Evolutionary conservation across 2,888 invertebrate genomes (phyloP).

Genomic region (Ennomos erosarius): DNA sequence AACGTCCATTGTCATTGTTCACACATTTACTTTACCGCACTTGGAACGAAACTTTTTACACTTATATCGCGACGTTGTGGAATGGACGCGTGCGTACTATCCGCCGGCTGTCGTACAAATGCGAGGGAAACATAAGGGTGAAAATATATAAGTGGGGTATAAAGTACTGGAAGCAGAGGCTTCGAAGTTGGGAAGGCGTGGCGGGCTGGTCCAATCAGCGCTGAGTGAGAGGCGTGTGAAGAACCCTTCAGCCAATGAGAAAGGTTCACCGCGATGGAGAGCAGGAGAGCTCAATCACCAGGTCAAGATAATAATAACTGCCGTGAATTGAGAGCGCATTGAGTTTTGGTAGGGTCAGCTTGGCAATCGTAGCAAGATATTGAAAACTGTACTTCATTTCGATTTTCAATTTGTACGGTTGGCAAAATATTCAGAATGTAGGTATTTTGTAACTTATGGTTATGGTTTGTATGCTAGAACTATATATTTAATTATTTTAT

Average conservation of each 20-base stretch:
- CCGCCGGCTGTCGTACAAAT: conserved; percentile 75
- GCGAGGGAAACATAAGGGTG: conserved; percentile 80
- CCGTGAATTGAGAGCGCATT: conserved; percentile 84
- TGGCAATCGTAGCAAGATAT: conserved; percentile 74
- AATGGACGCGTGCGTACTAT: conserved; percentile 76
- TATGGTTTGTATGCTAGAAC: too few species aligned
- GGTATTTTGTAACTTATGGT: neutral
- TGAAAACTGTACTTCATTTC: conserved; percentile 64
- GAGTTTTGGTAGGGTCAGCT: conserved; percentile 81
- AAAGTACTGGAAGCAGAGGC: conserved; percentile 78
- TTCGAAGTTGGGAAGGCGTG: conserved; percentile 74
- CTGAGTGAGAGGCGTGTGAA: conserved; percentile 70
- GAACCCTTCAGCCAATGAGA: conserved; percentile 68
- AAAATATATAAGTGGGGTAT: conserved; percentile 83
- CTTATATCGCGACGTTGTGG: conserved; percentile 71
- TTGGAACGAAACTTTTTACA: conserved; percentile 74
- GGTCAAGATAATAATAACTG: conserved; percentile 85
- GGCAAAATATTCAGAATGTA: conserved; percentile 41
- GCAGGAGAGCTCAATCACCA: conserved; percentile 83
- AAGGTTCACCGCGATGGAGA: conserved; percentile 61
- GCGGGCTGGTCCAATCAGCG: conserved; percentile 67
- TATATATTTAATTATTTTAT: too few species aligned
- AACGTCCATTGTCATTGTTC: conserved; percentile 90
- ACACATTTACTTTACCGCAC: conserved; percentile 71
- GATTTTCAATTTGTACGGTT: conserved; percentile 51